Conservation (phyloP, 2,113 vertebrate species). For the Calyptommatus sinebrachiatus region DNA sequence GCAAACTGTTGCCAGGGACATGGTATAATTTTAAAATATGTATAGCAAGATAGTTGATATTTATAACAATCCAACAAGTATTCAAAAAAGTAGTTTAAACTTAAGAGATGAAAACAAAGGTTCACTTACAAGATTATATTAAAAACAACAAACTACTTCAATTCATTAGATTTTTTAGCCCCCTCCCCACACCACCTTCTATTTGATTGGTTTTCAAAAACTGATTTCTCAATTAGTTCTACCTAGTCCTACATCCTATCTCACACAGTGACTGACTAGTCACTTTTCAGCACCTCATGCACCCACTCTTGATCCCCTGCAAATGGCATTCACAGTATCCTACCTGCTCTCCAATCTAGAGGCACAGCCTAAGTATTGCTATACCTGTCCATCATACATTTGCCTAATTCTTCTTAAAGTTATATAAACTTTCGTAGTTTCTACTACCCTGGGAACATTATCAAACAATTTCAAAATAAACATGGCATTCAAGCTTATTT, state of each 20-base stretch:
- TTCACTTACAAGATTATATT: background rate
- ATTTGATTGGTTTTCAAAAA: background rate
- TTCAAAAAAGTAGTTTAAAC: background rate
- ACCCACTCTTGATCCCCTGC: too few species aligned
- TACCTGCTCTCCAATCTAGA: too few species aligned
- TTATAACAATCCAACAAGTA: too few species aligned
- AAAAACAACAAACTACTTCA: background rate
- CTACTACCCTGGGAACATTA: background rate
- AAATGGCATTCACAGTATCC: too few species aligned
- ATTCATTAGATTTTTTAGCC: background rate
- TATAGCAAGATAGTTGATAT: background rate
- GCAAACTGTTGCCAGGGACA: background rate
- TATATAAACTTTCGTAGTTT: background rate
- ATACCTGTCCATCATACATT: too few species aligned
- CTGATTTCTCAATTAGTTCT: background rate
- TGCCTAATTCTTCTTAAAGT: too few species aligned
- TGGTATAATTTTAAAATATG: background rate
- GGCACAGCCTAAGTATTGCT: too few species aligned
- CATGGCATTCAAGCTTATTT: background rate
- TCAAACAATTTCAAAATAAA: background rate
- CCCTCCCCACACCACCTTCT: background rate
- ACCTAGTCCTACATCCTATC: too few species aligned
- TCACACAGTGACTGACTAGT: too few species aligned
- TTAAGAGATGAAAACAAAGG: background rate
- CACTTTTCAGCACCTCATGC: too few species aligned